Percentiles rank a stretch among this genome's conserved stretches.
phyloP scores from a whole-genome alignment of 2,888 invertebrate species.

The Tethea ocularis region DNA sequence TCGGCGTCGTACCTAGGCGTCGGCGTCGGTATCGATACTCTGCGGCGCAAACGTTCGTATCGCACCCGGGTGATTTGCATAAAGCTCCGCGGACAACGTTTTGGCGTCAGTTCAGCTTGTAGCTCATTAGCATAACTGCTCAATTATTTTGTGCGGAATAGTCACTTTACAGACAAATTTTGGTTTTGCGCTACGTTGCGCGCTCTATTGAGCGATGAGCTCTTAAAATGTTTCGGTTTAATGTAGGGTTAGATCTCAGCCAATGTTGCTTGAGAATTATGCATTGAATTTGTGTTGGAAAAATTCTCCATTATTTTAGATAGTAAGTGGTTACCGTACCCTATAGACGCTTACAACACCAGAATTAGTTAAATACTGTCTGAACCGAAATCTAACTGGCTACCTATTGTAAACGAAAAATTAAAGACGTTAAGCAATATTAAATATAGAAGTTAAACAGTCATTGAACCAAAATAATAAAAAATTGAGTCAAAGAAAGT shows the following conservation, averaged over 20 bases:
- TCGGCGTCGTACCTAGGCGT: constrained; percentile 1
- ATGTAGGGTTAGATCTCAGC: background rate
- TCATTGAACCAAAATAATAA: background rate
- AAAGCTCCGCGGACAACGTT: constrained; percentile 73
- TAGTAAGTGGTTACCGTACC: no score
- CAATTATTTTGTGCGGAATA: constrained; percentile 78
- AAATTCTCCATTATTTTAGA: background rate
- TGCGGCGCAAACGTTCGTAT: constrained; percentile 36
- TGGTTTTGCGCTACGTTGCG: constrained; percentile 63
- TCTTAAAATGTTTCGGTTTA: constrained; percentile 35
- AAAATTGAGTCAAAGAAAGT: background rate
- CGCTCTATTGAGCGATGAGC: constrained; percentile 45
- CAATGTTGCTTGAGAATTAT: background rate
- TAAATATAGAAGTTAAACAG: no score
- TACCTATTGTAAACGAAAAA: no score
- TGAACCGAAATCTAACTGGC: no score
- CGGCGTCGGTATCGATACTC: background rate
- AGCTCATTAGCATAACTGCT: constrained; percentile 80
- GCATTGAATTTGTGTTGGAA: background rate
- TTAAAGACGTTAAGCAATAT: no score
- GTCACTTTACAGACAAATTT: constrained; percentile 74
- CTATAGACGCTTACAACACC: no score
- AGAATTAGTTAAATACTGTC: no score
- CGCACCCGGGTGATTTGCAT: constrained; percentile 66
- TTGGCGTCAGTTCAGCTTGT: constrained; percentile 76